Evolutionary conservation across 2,888 invertebrate genomes (phyloP), one percentile per base, ranked within the genome.

Genomic region (Ditula angustiorana): DNA sequence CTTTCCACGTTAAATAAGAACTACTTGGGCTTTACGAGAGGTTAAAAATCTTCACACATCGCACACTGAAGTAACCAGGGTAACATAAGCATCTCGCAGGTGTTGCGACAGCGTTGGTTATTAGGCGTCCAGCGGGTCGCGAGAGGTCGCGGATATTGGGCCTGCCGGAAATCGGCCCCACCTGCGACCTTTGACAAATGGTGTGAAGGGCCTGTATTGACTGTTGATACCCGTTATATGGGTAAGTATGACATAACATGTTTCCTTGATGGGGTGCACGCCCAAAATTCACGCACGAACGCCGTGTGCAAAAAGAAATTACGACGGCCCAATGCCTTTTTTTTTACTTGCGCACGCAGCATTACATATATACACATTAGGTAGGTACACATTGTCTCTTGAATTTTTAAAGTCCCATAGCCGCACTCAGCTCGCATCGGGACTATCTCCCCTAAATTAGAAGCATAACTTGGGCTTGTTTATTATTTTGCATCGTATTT

Each of bases 101-200:
- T 35, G 52, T 52, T 23, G 16, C 19, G 33, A 52, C 13, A 33
- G 41, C 41, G 19, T 41, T 41, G 41, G 19, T 41, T 41, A 41
- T 41, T 41, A 41, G 41, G 41, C 41, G 19, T 19, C 41, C 41
- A 41, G 41, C 41, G 41, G 35, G 53, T 53, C 53, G 56, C 41
- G 26, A 47, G 47, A 56, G 41, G 56, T 24, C 26, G 35, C 50
- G n/a, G 33, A 50, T 61, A 61, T 61, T 52, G 44, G 41, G 44
- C 41, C 58, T 44, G 58, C 46, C 28, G 53, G 37, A 59, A 67
- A 67, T 63, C 53, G 58, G 47, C 41, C 49, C 24, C 67, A 67
- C 67, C 67, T 59, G 64, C 52, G 53, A 46, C 58, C 47, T n/a
- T 46, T 64, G 59, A 64, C 53, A 59, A 64, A 64, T 64, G 64